These are phyloP conservation scores for Kryptopterus vitreolus DNA, from an alignment of 2,797 vertebrate species.

Conservation along the genomic window DNA sequence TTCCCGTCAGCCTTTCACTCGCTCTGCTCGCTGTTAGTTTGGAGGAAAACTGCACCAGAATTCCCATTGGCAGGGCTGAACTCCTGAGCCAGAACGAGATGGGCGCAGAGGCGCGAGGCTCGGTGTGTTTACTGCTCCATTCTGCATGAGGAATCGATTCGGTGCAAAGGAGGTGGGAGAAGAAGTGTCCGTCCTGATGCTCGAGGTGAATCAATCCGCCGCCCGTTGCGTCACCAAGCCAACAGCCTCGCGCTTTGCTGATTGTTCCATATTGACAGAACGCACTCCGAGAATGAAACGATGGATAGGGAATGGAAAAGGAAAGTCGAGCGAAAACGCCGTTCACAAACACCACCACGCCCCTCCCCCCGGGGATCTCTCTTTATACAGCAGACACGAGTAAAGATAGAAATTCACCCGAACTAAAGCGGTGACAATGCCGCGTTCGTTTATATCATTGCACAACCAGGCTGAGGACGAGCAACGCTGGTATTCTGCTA, in stretches of 20 bases:
- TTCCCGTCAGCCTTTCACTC: slow-evolving; percentile 23
- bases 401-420: slow-evolving; percentile 11
- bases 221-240: slow-evolving; percentile 13
- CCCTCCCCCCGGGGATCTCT: background rate
- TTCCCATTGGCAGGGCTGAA: slow-evolving; percentile 31
- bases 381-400: background rate
- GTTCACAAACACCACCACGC: slow-evolving; percentile 3
- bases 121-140: slow-evolving; percentile 25
- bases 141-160: slow-evolving; percentile 44
- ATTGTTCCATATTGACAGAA: slow-evolving; percentile 12
- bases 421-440: background rate
- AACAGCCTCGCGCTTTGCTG: background rate
- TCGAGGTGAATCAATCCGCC: slow-evolving; percentile 33
- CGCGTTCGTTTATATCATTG: slow-evolving; percentile 38
- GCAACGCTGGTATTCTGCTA: slow-evolving; percentile 29
- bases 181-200: slow-evolving; percentile 31
- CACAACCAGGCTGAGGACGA: slow-evolving; percentile 37
- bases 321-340: background rate
- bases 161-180: slow-evolving; percentile 16
- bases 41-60: slow-evolving; percentile 22
- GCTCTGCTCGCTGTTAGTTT: slow-evolving; percentile 9
- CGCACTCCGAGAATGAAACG: slow-evolving; percentile 15
- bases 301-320: slow-evolving; percentile 11
- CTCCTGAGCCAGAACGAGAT: slow-evolving; percentile 35
- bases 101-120: background rate